Conservation (phyloP, 2,888 invertebrate species). For the Acanthoscelides obtectus region DNA sequence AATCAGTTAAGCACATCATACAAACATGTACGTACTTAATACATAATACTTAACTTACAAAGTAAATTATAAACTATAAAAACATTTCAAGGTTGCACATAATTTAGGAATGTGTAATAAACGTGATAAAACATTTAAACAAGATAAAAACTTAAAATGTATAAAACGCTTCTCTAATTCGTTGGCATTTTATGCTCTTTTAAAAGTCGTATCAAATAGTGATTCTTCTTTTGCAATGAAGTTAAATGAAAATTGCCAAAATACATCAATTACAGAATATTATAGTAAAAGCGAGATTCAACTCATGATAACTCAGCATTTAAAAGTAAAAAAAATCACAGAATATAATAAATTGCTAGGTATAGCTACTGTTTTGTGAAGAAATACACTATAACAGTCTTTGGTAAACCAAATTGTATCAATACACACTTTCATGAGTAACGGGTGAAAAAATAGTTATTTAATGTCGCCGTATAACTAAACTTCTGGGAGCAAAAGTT, state of each 20-base stretch:
- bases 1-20: background rate
- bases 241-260: background rate
- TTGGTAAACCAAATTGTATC: background rate
- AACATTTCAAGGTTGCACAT: background rate
- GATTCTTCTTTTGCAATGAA: background rate
- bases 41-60: background rate
- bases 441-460: background rate
- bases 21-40: background rate
- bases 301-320: background rate
- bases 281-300: slow-evolving; percentile 1
- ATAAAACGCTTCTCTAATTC: background rate
- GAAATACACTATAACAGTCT: background rate
- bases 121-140: background rate
- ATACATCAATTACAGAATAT: background rate
- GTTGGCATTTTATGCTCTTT: background rate
- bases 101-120: background rate
- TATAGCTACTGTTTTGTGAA: background rate
- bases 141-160: background rate
- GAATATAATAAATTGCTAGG: slow-evolving; percentile 1
- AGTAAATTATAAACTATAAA: background rate
- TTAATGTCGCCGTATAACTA: background rate
- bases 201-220: background rate
- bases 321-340: slow-evolving; percentile 3
- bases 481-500: background rate
- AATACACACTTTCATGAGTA: background rate